A percentile compares a stretch with the other conserved stretches of the same genome.
Conservation (phyloP, 2,888 invertebrate genomes). For the Tachystola acroxantha region DNA sequence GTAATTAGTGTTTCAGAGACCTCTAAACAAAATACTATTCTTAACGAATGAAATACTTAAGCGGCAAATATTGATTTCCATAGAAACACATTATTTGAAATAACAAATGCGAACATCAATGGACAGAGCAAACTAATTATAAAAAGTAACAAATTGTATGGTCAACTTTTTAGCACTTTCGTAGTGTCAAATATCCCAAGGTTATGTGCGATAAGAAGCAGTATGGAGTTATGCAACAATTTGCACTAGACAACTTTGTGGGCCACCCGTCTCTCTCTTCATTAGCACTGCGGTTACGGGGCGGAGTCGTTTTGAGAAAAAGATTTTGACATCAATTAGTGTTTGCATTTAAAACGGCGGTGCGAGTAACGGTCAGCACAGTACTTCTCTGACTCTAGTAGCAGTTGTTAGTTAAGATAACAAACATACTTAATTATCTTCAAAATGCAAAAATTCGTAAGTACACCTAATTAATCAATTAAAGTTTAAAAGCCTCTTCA, state of each 20-base stretch:
- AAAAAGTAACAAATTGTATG: too few species aligned
- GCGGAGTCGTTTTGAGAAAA: slow-evolving; percentile 32
- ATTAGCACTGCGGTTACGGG: slow-evolving; percentile 59
- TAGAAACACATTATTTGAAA: too few species aligned
- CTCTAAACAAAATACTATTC: too few species aligned
- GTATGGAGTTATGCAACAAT: slow-evolving; percentile 16
- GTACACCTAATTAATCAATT: too few species aligned
- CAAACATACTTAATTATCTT: slow-evolving; percentile 15
- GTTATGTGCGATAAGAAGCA: slow-evolving; percentile 8
- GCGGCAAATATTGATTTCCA: too few species aligned
- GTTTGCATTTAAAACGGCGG: slow-evolving; percentile 45
- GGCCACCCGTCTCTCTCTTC: slow-evolving; percentile 37
- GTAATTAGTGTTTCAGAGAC: too few species aligned
- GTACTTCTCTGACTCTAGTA: slow-evolving; percentile 33
- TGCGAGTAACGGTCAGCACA: slow-evolving; percentile 29
- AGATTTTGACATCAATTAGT: slow-evolving; percentile 54
- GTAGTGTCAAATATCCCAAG: slow-evolving; percentile 13
- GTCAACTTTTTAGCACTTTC: not conserved
- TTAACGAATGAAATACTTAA: too few species aligned
- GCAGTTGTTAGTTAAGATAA: slow-evolving; percentile 25
- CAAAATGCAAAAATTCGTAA: slow-evolving; percentile 60
- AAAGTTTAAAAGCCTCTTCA: too few species aligned
- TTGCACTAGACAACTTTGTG: slow-evolving; percentile 37
- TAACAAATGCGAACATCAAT: too few species aligned
- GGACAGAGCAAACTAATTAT: too few species aligned